phyloP scores from a whole-genome alignment of 2,797 vertebrate species.

The Amblyraja radiata region DNA sequence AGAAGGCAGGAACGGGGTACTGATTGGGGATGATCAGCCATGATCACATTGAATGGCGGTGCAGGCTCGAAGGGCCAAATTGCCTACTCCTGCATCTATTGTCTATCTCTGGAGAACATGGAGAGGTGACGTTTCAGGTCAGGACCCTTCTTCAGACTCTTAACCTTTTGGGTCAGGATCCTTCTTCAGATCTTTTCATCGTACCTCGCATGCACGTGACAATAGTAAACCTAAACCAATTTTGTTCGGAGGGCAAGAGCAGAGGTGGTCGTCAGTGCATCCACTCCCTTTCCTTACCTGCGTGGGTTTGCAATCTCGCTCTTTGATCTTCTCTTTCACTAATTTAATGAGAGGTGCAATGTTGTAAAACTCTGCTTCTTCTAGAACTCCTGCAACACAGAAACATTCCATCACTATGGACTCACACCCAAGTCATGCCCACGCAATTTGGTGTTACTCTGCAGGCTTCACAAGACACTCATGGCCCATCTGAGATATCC shows the following conservation, averaged over 20 bases:
- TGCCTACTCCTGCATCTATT: too few species aligned
- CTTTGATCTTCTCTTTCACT: slow-evolving; percentile 84
- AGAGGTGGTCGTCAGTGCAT: neutral
- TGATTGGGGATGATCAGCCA: too few species aligned
- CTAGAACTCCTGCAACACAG: slow-evolving; percentile 75
- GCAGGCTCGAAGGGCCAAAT: too few species aligned
- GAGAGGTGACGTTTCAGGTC: too few species aligned
- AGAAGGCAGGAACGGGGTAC: too few species aligned
- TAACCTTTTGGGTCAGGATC: too few species aligned
- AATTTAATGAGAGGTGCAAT: slow-evolving; percentile 86
- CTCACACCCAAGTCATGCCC: neutral
- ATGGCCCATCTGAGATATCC: neutral
- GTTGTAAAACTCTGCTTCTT: slow-evolving; percentile 97
- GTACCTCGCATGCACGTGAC: too few species aligned
- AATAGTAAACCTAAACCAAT: neutral
- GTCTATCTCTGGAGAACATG: too few species aligned
- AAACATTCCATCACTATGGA: neutral
- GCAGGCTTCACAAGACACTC: neutral
- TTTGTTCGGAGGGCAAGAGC: neutral
- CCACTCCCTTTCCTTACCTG: slow-evolving; percentile 19
- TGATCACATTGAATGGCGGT: too few species aligned
- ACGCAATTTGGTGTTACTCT: neutral
- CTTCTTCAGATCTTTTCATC: too few species aligned
- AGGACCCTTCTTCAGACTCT: too few species aligned
- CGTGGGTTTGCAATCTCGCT: slow-evolving; percentile 12